Evolutionary conservation across 2,797 vertebrate species (phyloP), one percentile per base, ranked within the genome.

Genomic region (Lacerta viridis): DNA sequence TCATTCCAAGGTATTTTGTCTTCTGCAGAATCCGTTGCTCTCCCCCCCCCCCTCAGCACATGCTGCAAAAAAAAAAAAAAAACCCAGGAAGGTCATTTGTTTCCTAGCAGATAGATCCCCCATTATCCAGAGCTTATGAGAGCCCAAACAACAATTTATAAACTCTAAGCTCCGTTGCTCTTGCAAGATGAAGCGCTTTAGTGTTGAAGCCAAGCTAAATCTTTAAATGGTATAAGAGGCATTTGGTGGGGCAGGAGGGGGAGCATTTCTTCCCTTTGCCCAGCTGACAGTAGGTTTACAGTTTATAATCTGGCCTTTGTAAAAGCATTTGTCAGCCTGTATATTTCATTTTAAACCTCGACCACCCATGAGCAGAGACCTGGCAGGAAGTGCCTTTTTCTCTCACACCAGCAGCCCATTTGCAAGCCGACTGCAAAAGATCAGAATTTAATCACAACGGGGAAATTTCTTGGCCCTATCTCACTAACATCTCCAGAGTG

Each of bases 251-350:
- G 85, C 2, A 20, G 61, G 18, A 17, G 69, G 41, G 59, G 6
- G 69, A 23, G 41, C 20, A 10, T 10, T 13, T 93, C 95, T 95
- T 94, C 92, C 69, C 46, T 39, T 97, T 97, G 97, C 97, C 97
- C 97, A 96, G 97, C 97, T 97, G 97, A 97, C 97, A 97, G 97
- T 95, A 95, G 97, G 98, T 98, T 98, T 98, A 98, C 98, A 98
- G 98, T 98, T 98, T 98, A 98, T 98, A 98, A 97, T 98, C 98
- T 98, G 98, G 97, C 97, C 96, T 97, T 96, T 97, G 97, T 97
- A 97, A 97, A 97, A 96, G 97, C 98, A 98, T 98, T 98, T 98
- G 98, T 98, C 97, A 98, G 98, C 97, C 97, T 97, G 98, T 98
- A 97, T 98, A 97, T 97, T 98, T 97, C 97, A 97, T 97, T 96